phyloP scores from a whole-genome alignment of 1,140 invertebrate genomes.

The Plodia interpunctella region DNA sequence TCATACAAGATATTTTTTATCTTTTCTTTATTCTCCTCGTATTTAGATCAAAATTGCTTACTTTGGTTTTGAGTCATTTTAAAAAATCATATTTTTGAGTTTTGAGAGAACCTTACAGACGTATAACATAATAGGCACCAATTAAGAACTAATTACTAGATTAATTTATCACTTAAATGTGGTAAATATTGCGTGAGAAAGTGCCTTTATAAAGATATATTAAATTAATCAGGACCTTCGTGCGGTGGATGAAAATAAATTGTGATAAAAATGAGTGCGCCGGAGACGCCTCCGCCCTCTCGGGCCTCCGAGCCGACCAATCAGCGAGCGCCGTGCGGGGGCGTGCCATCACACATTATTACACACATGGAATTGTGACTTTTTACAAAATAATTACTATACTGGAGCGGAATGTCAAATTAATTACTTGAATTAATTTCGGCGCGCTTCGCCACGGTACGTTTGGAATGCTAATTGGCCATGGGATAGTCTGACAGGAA shows the following conservation, averaged over 20 bases:
- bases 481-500: slow-evolving; percentile 3
- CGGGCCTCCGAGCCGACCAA: slow-evolving; percentile 25
- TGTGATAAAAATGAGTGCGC: slow-evolving; percentile 26
- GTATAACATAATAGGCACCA: too few species aligned
- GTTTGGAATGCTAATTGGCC: slow-evolving; percentile 32
- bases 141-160: too few species aligned
- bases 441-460: slow-evolving; percentile 17
- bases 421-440: slow-evolving; percentile 54
- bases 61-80: too few species aligned
- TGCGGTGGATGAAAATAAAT: slow-evolving; percentile 34
- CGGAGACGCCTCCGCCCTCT: slow-evolving; percentile 23
- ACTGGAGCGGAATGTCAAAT: slow-evolving; percentile 38
- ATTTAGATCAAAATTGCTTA: too few species aligned
- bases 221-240: slow-evolving; percentile 61
- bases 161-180: neutral
- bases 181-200: slow-evolving; percentile 41
- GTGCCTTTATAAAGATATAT: slow-evolving; percentile 51
- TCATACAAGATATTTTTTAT: too few species aligned
- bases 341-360: slow-evolving; percentile 28
- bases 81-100: too few species aligned
- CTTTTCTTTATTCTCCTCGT: too few species aligned
- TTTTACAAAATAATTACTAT: slow-evolving; percentile 48
- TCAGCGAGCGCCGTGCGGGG: slow-evolving; percentile 24
- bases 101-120: too few species aligned
- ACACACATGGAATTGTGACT: slow-evolving; percentile 17